These are phyloP conservation scores for Synanthedon myopaeformis DNA, from an alignment of 2,888 invertebrate genomes.

Conservation along the genomic window DNA sequence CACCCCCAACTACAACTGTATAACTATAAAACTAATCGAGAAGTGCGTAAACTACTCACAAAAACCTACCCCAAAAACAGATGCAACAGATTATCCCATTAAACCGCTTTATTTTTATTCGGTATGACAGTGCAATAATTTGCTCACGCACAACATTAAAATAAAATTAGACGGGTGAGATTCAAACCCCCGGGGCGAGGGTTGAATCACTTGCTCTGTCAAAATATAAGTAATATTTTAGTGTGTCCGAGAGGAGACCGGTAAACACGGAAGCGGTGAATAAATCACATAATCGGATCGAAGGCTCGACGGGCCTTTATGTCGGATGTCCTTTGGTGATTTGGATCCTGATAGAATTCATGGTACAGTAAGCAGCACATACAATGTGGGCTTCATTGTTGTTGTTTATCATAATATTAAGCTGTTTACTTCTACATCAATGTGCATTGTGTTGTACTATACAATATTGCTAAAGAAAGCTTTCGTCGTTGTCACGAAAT, in stretches of 20 bases:
- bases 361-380: neutral
- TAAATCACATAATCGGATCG: conserved; percentile 58
- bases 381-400: too few species aligned
- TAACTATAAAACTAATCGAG: conserved; percentile 48
- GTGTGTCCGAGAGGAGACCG: conserved; percentile 26
- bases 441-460: too few species aligned
- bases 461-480: too few species aligned
- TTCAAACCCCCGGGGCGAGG: conserved; percentile 32
- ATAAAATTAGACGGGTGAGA: conserved; percentile 54
- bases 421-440: too few species aligned
- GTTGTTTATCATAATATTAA: too few species aligned
- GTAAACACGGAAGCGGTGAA: conserved; percentile 38
- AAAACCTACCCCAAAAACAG: conserved; percentile 46
- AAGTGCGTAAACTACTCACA: conserved; percentile 38
- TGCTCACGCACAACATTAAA: conserved; percentile 64
- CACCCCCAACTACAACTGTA: conserved; percentile 26
- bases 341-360: neutral
- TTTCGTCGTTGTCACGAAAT: neutral
- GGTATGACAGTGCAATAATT: conserved; percentile 63
- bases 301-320: conserved; percentile 8
- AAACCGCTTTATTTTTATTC: conserved; percentile 49
- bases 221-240: conserved; percentile 57
- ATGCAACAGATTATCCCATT: conserved; percentile 54
- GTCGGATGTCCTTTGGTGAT: neutral
- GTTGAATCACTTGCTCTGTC: conserved; percentile 43